Evolutionary conservation across 2,113 vertebrate genomes (phyloP).

Genomic region (Dascyllus trimaculatus): DNA sequence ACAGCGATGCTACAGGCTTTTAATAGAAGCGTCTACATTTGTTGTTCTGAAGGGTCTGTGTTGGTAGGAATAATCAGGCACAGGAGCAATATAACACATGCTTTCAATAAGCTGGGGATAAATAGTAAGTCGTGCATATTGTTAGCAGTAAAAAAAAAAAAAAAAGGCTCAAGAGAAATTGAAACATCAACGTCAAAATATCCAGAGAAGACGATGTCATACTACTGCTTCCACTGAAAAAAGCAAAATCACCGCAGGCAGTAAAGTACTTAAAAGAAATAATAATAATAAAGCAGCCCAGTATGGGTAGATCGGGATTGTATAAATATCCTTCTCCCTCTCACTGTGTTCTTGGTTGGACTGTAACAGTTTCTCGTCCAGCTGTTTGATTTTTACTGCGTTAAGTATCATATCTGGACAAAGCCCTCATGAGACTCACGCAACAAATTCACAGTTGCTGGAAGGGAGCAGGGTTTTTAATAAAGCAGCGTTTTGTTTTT

Average conservation of each 20-base stretch:
- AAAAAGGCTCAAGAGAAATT: background rate
- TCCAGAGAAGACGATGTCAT: background rate
- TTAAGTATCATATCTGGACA: constrained; percentile 52
- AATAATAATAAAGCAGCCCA: background rate
- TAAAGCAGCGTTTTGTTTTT: constrained; percentile 21
- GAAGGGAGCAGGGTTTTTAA: constrained; percentile 44
- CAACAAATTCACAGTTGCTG: constrained; percentile 55
- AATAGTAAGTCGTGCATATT: background rate
- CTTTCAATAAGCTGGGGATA: constrained; percentile 24
- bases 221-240: background rate
- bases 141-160: background rate
- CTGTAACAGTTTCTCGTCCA: constrained; percentile 24
- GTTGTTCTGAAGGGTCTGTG: background rate
- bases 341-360: background rate
- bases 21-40: background rate
- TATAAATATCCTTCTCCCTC: constrained; percentile 28
- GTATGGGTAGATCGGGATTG: background rate
- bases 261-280: background rate
- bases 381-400: constrained; percentile 55
- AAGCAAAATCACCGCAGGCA: background rate
- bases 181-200: background rate
- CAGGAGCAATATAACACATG: background rate
- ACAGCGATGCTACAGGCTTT: background rate
- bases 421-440: constrained; percentile 44
- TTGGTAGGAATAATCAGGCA: constrained; percentile 18